Percentiles rank a stretch among this genome's conserved stretches.
Evolutionary conservation across 2,113 vertebrate genomes (phyloP).

Genomic region (Rhagologus leucostigma): DNA sequence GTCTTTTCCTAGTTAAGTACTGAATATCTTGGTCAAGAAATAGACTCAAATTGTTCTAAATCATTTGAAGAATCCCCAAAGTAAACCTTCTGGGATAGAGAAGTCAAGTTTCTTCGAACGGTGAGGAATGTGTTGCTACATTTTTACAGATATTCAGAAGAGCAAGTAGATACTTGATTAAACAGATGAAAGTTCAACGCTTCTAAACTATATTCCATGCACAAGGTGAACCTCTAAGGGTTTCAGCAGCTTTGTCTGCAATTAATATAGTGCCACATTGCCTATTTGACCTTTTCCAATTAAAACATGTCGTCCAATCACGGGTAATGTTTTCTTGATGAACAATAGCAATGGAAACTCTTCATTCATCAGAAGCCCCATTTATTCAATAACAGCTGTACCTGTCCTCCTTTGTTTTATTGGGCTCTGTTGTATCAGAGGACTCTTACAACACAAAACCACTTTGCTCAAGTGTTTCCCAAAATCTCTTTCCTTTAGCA

Average conservation of each 20-base stretch:
- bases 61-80: background rate
- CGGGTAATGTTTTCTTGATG: background rate
- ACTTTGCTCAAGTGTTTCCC: background rate
- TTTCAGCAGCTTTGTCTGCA: background rate
- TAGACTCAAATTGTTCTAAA: background rate
- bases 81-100: background rate
- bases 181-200: background rate
- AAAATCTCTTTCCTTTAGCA: background rate
- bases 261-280: background rate
- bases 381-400: background rate
- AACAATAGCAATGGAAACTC: background rate
- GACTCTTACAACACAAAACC: background rate
- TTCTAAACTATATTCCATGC: background rate
- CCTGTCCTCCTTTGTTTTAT: background rate
- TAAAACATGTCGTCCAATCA: background rate
- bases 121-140: background rate
- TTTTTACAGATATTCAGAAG: background rate
- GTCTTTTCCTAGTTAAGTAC: background rate
- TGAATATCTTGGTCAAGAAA: background rate
- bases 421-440: background rate
- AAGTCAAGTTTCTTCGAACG: background rate
- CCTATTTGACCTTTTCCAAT: background rate
- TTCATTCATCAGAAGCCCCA: background rate
- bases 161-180: background rate
- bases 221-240: background rate